Evolutionary conservation across 2,888 invertebrate genomes (phyloP).

Genomic region (Lacanobia wlatinum): DNA sequence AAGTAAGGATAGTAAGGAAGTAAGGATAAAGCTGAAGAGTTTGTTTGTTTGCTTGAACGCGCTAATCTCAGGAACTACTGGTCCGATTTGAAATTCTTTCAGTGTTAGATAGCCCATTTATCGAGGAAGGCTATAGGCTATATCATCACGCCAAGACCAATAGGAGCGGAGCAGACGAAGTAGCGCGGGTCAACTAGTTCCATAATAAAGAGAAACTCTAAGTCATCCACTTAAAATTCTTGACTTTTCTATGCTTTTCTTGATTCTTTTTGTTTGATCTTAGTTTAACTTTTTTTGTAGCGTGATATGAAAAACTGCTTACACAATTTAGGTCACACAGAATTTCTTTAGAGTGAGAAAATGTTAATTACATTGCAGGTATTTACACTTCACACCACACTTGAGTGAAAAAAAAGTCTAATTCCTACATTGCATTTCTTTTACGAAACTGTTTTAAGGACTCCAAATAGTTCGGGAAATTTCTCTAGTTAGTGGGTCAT

Average conservation of each 20-base stretch:
- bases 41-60: no score
- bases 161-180: no score
- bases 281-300: neutral
- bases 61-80: no score
- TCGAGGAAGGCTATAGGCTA: no score
- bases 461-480: slow-evolving; percentile 69
- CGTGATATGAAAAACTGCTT: neutral
- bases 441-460: slow-evolving; percentile 58
- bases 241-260: no score
- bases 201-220: neutral
- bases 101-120: no score
- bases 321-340: neutral
- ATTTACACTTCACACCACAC: slow-evolving; percentile 16
- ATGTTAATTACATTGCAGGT: slow-evolving; percentile 21
- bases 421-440: slow-evolving; percentile 36
- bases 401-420: slow-evolving; percentile 12
- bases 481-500: slow-evolving; percentile 72
- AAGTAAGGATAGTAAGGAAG: no score
- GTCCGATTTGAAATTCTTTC: no score
- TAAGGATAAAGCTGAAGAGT: no score
- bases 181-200: no score
- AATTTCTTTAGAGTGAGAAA: slow-evolving; percentile 19
- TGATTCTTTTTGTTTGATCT: no score
- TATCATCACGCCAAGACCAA: no score
- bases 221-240: neutral